Conservation (phyloP, 2,113 vertebrate species). For the Promerops cafer region DNA sequence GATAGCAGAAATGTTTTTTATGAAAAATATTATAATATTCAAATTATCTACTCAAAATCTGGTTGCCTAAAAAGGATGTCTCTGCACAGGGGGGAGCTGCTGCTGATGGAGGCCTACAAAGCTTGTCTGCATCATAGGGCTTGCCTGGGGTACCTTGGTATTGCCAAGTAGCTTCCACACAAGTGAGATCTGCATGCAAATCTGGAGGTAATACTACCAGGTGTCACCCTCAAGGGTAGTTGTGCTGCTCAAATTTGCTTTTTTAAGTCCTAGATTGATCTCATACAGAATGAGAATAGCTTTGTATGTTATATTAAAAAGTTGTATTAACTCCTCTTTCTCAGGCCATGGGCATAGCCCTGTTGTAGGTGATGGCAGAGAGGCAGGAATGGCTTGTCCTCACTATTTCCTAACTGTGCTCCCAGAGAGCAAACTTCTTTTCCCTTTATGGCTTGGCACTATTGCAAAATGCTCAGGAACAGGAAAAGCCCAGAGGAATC, state of each 20-base stretch:
- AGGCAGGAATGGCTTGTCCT: not conserved
- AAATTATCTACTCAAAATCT: not conserved
- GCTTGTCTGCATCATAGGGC: accelerated
- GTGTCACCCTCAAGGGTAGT: not conserved
- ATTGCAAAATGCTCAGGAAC: not conserved
- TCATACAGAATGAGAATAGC: not conserved
- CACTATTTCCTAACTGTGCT: not conserved
- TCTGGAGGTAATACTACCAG: not conserved
- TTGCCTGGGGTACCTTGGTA: not conserved
- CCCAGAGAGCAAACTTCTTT: not conserved
- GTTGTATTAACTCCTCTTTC: not conserved
- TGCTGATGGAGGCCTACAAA: not conserved
- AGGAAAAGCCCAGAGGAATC: not conserved
- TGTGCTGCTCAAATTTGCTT: not conserved
- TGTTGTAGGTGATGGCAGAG: not conserved
- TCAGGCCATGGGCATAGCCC: not conserved
- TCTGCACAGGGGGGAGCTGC: too few relatives aligned
- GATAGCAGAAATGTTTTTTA: not conserved
- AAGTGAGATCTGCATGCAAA: accelerated
- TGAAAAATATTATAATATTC: not conserved
- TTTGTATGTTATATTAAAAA: not conserved
- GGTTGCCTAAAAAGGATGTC: not conserved
- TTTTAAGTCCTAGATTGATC: not conserved
- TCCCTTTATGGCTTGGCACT: not conserved
- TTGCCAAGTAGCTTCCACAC: not conserved